Percentiles rank a stretch among this genome's conserved stretches.
These are phyloP conservation scores for Chaunax sp. DNA, from an alignment of 2,797 vertebrate species.

Conservation along the genomic window DNA sequence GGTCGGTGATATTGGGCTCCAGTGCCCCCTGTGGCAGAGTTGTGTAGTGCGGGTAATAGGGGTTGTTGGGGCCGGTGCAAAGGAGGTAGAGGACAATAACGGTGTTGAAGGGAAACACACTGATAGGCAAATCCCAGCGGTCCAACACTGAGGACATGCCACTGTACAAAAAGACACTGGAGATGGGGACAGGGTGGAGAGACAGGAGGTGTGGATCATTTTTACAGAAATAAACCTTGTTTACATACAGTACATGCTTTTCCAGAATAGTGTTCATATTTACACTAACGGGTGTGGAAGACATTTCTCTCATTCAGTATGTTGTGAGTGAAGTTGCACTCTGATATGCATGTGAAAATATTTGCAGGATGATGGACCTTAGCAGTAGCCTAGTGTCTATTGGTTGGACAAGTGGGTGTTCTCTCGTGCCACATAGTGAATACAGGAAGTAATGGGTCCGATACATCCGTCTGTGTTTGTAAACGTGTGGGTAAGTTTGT, in stretches of 20 bases:
- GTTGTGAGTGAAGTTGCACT: neutral
- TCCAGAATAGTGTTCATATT: constrained; percentile 6
- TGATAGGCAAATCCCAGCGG: constrained; percentile 77
- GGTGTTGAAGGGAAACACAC: constrained; percentile 83
- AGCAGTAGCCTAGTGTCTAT: no score
- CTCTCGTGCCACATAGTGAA: no score
- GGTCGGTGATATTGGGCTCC: constrained; percentile 67
- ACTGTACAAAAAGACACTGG: constrained; percentile 80
- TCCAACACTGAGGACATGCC: constrained; percentile 71
- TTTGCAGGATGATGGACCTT: no score
- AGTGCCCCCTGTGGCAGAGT: constrained; percentile 41
- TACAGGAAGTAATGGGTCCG: no score
- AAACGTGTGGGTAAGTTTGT: no score
- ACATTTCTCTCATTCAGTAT: neutral
- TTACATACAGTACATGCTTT: neutral
- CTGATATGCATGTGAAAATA: neutral
- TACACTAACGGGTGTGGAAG: neutral
- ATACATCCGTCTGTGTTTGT: no score
- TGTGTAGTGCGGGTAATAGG: constrained; percentile 73
- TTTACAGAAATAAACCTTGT: rapidly evolving
- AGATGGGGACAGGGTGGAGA: neutral
- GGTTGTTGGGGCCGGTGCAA: constrained; percentile 72
- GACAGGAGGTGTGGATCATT: neutral
- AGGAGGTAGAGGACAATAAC: constrained; percentile 78
- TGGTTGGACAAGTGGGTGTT: no score